Conservation (phyloP, 2,113 vertebrate species). For the Microcebus ravelobensis region DNA sequence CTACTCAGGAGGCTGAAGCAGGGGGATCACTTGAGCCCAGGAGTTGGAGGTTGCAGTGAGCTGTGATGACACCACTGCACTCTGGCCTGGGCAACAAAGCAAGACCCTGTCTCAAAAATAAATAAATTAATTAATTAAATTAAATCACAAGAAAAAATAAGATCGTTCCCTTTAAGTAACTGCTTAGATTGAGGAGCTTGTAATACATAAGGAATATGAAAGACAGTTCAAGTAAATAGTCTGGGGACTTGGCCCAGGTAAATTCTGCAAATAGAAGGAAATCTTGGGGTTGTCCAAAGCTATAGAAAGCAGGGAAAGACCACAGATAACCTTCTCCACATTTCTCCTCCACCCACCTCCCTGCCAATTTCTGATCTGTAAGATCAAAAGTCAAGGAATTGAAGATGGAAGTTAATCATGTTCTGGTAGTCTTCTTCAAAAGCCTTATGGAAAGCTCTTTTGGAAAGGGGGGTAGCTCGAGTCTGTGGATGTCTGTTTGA, state of each 20-base stretch:
- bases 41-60: too few relatives aligned
- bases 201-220: neutral
- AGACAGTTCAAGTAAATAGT: neutral
- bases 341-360: neutral
- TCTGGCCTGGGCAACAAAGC: too few relatives aligned
- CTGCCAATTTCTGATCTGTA: constrained; percentile 15
- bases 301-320: constrained; percentile 20
- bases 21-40: too few relatives aligned
- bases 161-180: neutral
- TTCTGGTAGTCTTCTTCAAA: neutral
- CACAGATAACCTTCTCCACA: neutral
- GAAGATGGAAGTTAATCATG: neutral
- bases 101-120: too few relatives aligned
- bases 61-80: too few relatives aligned
- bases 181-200: neutral
- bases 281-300: neutral
- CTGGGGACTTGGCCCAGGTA: neutral
- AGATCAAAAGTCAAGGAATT: neutral
- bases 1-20: too few relatives aligned
- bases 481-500: neutral
- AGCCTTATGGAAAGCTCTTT: neutral
- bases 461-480: neutral
- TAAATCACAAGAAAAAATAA: neutral
- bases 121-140: too few relatives aligned
- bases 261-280: constrained; percentile 46